Evolutionary conservation across 2,888 invertebrate species (phyloP), one percentile per base, ranked within the genome.

Genomic region (Campopleginae sp.): DNA sequence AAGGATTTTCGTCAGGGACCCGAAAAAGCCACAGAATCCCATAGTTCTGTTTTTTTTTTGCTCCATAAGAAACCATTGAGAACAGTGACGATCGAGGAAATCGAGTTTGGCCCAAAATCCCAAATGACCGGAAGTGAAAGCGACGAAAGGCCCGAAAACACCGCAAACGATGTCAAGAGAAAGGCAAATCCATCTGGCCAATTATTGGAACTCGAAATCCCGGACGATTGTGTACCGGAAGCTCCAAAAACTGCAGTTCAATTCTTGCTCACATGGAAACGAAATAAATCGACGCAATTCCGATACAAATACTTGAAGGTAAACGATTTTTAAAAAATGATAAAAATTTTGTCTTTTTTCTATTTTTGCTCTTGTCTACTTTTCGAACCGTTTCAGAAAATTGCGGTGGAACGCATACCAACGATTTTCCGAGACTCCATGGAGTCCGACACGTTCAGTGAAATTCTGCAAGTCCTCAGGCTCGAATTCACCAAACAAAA

Each of bases 371-470:
- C 17, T 8, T 1, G 19, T 31, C 3, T 38, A 51, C n/a, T 33
- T 88, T 80, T n/a, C 5, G 33, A 46, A 46, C 46, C 0, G 48
- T 91, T 91, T 31, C 93, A 96, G 96, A 94, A 95, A 91, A 95
- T 97, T 89, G 94, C 95, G 3, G 95, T 96, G 0, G 89, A 92
- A 2, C 94, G 94, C 82, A 94, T 97, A 48, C 95, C 96, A 0
- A 92, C 94, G 0, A 95, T 97, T 87, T 96, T 97, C 92, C 95
- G 95, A 90, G 96, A 96, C 88, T 96, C 96, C 0, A 93, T 97
- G 83, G 97, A 97, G 86, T 95, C 95, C 80, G 94, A 95, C 63
- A 94, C 95, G 1, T 94, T 97, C 4, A 95, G 96, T 6, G 95
- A 95, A 58, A 95, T 97, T 77, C 88, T 97, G 31, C 92, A 92